Percentiles rank a stretch among this genome's conserved stretches.
Evolutionary conservation across 2,113 vertebrate genomes (phyloP).

Genomic region (Rafetus swinhoei): DNA sequence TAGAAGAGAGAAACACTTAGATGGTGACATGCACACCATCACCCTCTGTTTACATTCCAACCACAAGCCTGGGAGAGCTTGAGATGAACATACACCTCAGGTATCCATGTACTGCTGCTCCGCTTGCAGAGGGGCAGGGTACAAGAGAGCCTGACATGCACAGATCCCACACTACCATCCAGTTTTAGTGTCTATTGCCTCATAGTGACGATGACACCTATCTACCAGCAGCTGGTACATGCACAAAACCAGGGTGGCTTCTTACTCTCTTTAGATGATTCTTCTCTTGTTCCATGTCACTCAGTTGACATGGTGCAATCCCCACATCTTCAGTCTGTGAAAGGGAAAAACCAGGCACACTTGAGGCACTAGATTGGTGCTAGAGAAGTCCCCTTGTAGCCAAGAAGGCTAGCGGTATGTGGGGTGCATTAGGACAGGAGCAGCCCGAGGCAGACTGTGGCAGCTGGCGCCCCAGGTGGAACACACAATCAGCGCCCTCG

Average conservation of each 20-base stretch:
- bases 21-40: neutral
- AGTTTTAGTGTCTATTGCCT: neutral
- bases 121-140: neutral
- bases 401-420: too few species aligned
- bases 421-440: too few species aligned
- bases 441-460: too few species aligned
- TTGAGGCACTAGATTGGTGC: neutral
- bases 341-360: neutral
- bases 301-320: neutral
- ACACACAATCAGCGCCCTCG: too few species aligned
- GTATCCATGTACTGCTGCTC: neutral
- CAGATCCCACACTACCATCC: neutral
- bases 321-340: neutral
- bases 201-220: neutral
- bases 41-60: neutral
- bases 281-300: neutral
- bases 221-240: neutral
- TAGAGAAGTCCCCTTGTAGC: too few species aligned
- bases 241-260: neutral
- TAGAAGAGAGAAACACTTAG: neutral
- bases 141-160: neutral
- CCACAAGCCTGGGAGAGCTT: neutral
- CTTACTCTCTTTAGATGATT: slow-evolving; percentile 23
- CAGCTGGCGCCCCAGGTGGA: too few species aligned
- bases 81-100: neutral